Evolutionary conservation across 1,140 invertebrate genomes (phyloP).

Genomic region (Carposina sasakii): DNA sequence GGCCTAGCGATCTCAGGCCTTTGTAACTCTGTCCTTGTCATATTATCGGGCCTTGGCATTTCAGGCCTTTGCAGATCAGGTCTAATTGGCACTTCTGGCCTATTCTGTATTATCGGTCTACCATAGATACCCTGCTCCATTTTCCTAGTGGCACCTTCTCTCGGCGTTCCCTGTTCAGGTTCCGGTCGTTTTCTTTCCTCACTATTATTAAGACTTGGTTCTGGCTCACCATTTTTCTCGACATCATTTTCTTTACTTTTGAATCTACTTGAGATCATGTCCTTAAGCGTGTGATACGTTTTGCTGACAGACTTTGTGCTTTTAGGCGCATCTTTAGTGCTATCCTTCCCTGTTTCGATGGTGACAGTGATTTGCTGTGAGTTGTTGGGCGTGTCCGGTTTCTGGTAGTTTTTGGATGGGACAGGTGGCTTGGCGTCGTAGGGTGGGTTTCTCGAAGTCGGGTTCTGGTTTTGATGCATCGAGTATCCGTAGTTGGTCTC

Average conservation of each 20-base stretch:
- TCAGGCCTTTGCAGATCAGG: constrained; percentile 3
- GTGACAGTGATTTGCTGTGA: constrained; percentile 68
- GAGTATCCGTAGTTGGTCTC: constrained; percentile 58
- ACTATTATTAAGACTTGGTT: constrained; percentile 77
- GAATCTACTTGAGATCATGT: constrained; percentile 88
- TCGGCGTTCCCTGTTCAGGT: constrained; percentile 51
- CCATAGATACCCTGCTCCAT: constrained; percentile 74
- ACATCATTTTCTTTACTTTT: constrained; percentile 75
- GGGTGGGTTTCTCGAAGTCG: constrained; percentile 45
- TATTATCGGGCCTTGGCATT: too few relatives aligned
- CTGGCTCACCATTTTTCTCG: constrained; percentile 73
- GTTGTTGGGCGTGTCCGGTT: constrained; percentile 56
- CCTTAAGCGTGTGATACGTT: constrained; percentile 88
- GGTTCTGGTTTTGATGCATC: constrained; percentile 58
- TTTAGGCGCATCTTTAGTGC: constrained; percentile 73
- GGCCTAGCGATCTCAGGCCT: neutral
- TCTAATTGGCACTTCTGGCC: constrained; percentile 46
- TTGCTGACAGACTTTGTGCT: constrained; percentile 79
- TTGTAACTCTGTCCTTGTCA: neutral
- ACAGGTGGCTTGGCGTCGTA: constrained; percentile 64
- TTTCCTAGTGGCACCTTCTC: constrained; percentile 51
- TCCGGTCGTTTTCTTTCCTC: constrained; percentile 76
- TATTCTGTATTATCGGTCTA: constrained; percentile 71
- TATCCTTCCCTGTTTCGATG: constrained; percentile 71
- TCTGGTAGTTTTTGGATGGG: constrained; percentile 59